Conservation (phyloP, 1,140 invertebrate genomes). For the Goniozus legneri region DNA sequence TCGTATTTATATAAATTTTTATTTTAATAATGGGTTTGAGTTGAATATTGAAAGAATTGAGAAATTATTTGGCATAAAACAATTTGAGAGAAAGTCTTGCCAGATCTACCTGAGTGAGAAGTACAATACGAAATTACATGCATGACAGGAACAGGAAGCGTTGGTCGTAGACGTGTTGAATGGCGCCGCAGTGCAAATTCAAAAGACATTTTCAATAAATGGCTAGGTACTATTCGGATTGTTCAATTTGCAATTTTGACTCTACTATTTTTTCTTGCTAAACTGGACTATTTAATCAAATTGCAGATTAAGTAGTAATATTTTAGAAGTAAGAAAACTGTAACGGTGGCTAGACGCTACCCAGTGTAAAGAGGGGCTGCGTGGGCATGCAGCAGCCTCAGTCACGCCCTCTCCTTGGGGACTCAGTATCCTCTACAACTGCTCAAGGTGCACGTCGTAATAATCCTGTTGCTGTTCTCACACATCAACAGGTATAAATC, state of each 20-base stretch:
- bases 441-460: conserved; percentile 50
- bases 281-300: neutral
- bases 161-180: conserved; percentile 54
- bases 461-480: conserved; percentile 52
- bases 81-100: conserved; percentile 3
- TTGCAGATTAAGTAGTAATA: conserved; percentile 10
- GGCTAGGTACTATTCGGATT: neutral
- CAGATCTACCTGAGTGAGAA: conserved; percentile 11
- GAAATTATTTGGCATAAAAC: neutral
- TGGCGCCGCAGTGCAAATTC: conserved; percentile 53
- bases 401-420: conserved; percentile 58
- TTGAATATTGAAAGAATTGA: neutral
- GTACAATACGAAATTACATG: conserved; percentile 48
- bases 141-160: conserved; percentile 54
- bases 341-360: conserved; percentile 51
- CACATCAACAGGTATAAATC: conserved; percentile 53
- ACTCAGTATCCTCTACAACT: conserved; percentile 57
- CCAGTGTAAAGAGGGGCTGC: conserved; percentile 56
- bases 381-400: conserved; percentile 61
- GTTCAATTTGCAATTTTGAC: too few species aligned
- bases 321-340: conserved; percentile 28
- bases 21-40: neutral
- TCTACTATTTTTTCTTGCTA: too few species aligned
- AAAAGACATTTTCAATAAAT: conserved; percentile 2
- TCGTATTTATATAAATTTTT: too few species aligned